These are phyloP conservation scores for Lampris incognitus DNA, from an alignment of 2,113 vertebrate genomes.

Conservation along the genomic window DNA sequence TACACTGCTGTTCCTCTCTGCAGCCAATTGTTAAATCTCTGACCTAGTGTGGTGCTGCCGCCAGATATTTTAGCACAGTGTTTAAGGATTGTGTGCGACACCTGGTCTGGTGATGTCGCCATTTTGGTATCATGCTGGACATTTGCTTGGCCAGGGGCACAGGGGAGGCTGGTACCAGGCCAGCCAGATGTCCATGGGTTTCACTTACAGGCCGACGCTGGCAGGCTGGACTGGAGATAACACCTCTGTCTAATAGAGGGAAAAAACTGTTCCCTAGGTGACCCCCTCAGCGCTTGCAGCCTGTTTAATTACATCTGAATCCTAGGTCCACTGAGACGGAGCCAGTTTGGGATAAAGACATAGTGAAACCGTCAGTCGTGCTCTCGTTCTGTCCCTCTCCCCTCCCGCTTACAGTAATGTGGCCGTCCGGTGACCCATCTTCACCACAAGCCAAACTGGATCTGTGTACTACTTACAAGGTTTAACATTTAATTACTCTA, in stretches of 20 bases:
- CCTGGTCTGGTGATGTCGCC: constrained; percentile 45
- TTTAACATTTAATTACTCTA: constrained; percentile 55
- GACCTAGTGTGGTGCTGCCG: neutral
- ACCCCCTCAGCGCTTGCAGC: constrained; percentile 49
- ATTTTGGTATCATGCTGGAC: constrained; percentile 53
- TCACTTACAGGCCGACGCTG: constrained; percentile 55
- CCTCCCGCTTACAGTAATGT: constrained; percentile 14
- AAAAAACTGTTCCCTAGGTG: constrained; percentile 48
- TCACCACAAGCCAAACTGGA: constrained; percentile 39
- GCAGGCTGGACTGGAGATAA: constrained; percentile 49
- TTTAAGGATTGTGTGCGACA: constrained; percentile 39
- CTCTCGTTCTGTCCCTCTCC: constrained; percentile 4
- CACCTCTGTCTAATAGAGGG: constrained; percentile 59
- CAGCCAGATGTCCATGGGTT: constrained; percentile 65
- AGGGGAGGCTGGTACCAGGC: constrained; percentile 42
- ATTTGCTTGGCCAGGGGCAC: constrained; percentile 33
- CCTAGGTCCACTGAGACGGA: constrained; percentile 30
- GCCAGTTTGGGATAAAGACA: constrained; percentile 40
- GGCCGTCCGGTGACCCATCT: constrained; percentile 63
- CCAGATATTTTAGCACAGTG: constrained; percentile 20
- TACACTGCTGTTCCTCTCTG: constrained; percentile 1
- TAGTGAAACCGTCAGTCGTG: constrained; percentile 50
- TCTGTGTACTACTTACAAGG: constrained; percentile 28
- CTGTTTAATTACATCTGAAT: constrained; percentile 72
- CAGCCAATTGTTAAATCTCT: constrained; percentile 11